These are phyloP conservation scores for Cephus rjabovi DNA, from an alignment of 2,888 invertebrate genomes.

Conservation along the genomic window DNA sequence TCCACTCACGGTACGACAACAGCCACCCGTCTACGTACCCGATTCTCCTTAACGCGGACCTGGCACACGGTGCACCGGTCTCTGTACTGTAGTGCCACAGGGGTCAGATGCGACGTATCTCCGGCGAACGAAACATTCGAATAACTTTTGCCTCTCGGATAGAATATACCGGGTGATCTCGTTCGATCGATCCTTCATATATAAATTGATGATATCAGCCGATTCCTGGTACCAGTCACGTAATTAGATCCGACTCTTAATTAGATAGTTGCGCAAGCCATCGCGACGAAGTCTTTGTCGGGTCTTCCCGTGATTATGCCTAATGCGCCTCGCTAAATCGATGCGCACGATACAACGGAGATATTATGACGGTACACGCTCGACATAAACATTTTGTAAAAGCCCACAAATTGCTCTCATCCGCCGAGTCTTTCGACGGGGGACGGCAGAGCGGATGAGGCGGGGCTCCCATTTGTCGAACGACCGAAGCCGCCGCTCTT, in stretches of 20 bases:
- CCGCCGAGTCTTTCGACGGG: conserved; percentile 39
- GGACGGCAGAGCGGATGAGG: conserved; percentile 5
- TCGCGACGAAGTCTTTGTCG: conserved; percentile 21
- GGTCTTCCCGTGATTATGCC: conserved; percentile 34
- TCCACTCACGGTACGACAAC: background rate
- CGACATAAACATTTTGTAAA: conserved; percentile 44
- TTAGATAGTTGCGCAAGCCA: conserved; percentile 14
- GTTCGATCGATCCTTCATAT: background rate
- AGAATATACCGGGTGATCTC: background rate
- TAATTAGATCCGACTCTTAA: background rate
- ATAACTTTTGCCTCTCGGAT: background rate
- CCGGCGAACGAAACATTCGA: background rate
- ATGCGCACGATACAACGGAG: conserved; percentile 32
- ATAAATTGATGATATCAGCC: background rate
- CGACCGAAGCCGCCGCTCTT: background rate
- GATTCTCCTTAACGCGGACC: background rate
- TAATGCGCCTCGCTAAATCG: conserved; percentile 25
- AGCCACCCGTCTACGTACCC: background rate
- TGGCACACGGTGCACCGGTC: background rate
- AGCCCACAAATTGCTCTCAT: conserved; percentile 60
- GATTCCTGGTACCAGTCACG: background rate
- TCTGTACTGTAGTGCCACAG: conserved; percentile 16
- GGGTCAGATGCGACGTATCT: conserved; percentile 35
- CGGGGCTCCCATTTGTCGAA: conserved; percentile 3
- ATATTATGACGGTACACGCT: conserved; percentile 30